A percentile compares a stretch with the other conserved stretches of the same genome.
Conservation (phyloP, 2,113 vertebrate species). For the Odocoileus virginianus region DNA sequence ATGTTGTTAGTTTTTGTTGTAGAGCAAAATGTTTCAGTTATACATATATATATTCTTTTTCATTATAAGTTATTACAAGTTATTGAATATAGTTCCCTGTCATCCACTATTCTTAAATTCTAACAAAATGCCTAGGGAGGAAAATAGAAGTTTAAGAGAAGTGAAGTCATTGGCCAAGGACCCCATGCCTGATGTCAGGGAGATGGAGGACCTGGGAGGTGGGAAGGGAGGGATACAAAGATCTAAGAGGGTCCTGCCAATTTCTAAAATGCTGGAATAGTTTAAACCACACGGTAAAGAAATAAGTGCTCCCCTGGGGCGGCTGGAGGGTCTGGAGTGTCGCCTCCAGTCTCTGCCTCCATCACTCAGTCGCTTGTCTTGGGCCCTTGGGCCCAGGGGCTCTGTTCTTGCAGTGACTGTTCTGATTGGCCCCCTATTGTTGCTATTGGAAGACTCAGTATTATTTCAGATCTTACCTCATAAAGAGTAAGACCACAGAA, state of each 20-base stretch:
- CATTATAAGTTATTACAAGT: background rate
- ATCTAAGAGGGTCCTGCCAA: background rate
- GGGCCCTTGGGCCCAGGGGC: too few relatives aligned
- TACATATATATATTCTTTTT: background rate
- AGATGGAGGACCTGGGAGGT: background rate
- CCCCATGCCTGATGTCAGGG: background rate
- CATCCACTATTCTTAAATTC: background rate
- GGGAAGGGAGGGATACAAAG: background rate
- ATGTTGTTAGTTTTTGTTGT: background rate
- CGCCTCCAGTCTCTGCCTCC: background rate
- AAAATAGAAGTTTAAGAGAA: background rate
- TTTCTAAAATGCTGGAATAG: background rate
- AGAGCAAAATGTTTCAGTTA: background rate
- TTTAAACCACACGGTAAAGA: background rate
- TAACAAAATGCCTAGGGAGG: background rate
- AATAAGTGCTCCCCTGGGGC: background rate
- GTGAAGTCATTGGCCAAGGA: background rate
- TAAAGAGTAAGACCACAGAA: background rate
- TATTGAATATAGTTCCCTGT: background rate
- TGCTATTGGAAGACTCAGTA: background rate
- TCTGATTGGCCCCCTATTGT: background rate
- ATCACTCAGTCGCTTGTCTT: accelerated
- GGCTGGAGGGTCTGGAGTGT: too few relatives aligned
- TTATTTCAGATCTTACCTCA: background rate
- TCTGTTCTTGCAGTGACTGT: background rate